A percentile compares a stretch with the other conserved stretches of the same genome.
phyloP scores from a whole-genome alignment of 2,113 vertebrate genomes.

The Drymodes brunneopygia region DNA sequence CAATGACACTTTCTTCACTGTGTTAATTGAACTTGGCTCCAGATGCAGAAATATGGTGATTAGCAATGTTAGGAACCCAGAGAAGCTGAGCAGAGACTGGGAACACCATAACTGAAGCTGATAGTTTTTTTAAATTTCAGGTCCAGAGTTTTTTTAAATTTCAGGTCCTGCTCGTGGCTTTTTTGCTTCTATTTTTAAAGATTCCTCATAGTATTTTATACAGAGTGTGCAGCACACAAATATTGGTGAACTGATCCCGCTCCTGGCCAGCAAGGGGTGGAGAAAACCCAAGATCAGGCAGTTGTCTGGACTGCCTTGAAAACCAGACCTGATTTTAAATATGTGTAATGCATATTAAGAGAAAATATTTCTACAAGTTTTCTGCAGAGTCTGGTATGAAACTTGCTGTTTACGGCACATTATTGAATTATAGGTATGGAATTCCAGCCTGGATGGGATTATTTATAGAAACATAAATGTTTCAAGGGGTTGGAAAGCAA shows the following conservation, averaged over 20 bases:
- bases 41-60: not conserved
- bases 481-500: not conserved
- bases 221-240: not conserved
- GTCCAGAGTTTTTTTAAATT: not conserved
- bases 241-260: not conserved
- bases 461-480: not conserved
- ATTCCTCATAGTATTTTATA: not conserved
- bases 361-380: not conserved
- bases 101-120: not conserved
- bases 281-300: not conserved
- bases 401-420: not conserved
- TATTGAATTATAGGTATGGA: slow-evolving; percentile 8
- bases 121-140: not conserved
- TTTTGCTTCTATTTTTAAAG: not conserved
- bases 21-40: not conserved
- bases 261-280: not conserved
- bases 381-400: not conserved
- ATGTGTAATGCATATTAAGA: not conserved
- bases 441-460: not conserved
- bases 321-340: not conserved
- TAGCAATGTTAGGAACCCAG: not conserved
- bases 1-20: not conserved
- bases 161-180: accelerated
- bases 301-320: not conserved
- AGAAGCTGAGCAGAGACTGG: not conserved